Evolutionary conservation across 92 coral and sea anemone species (phyloP), one percentile per base, ranked within the genome.

Genomic region (Heliopora coerulea): DNA sequence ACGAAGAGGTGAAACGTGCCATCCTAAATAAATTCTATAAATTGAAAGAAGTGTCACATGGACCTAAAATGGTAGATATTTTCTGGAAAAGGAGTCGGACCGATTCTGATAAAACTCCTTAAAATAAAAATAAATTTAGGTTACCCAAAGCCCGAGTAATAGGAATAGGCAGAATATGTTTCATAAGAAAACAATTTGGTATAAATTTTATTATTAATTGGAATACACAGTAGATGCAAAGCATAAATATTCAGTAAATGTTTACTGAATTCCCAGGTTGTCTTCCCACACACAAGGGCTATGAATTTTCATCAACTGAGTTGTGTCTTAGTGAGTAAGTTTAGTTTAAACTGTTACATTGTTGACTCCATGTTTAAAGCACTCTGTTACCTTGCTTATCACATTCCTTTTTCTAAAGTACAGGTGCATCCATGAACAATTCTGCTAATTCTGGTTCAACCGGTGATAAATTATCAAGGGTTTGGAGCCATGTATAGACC

Each of bases 1-100:
- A 70, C 64, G 12, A 91, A 25, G 99, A 95, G 68, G 82, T 95
- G 41, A 95, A 90, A 60, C 91, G 84, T 66, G 87, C 99, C 18
- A 85, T 90, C 42, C 80, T 90, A 77, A 95, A 91, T 76, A 93
- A 96, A 72, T 90, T 95, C 69, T 78, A 95, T 66, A 86, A 80
- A 75, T 88, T 95, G 27, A 95, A 91, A 76, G 97, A 92, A 68
- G 89, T 73, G 31, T 91, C 99, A 1, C 95, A 86, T 37, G 67
- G 91, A 90, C 96, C 99, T 0, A 95, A 90, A 72, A 90, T 95
- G 95, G 82, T 87, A 18, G 96, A 90, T 50, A 86, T 95, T 77
- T 95, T 95, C 82, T 87, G 91, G 66, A 89, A 88, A 70, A 95
- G 83, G 79, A 93, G 84, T 75, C 81, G 88, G 65, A 52, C 86